Base-by-base conservation (phyloP, 2,888 invertebrate species). In the Cheiracanthium punctorium region DNA sequence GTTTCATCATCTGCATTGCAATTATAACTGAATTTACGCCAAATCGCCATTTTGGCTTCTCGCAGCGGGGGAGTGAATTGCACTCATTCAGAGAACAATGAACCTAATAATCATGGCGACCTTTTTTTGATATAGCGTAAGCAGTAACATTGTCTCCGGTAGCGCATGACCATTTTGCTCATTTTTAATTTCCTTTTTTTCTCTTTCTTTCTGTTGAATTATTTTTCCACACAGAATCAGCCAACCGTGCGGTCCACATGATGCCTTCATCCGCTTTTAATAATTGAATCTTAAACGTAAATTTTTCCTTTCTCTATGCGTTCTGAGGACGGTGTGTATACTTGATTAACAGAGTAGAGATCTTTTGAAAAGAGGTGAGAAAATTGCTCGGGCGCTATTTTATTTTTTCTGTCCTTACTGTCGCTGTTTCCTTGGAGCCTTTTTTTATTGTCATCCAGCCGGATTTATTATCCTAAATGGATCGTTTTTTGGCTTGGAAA, bases 261-360 rank as follows among this genome's bases (percentile, higher is more conserved):
- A 82, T 74, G 84, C 73, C 79, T 84, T 69, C 84, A 84, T 84
- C 84, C 84, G 84, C 84, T 79, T 74, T 79, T 84, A 79, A 84
- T 84, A 84, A 84, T 84, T 84, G 84, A 84, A 84, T 79, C 84
- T 79, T 73, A 65, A 79, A 79, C 73, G 73, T 74, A 52, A 65
- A 72, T 77, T 64, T 71, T 12, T 17, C 65, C 28, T 14, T 29
- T 30, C 33, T 41, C 65, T 17, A 17, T 48, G 2, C 17, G 2
- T 58, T 58, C 24, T 58, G 20, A 7, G 20, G 4, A 5, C 5
- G 24, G 24, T 5, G 24, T 48, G 14, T 48, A 58, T 58, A 20
- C 58, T 58, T 58, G 58, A 24, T 20, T 58, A 58, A 58, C 24
- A 58, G 58, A 24, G 58, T 58, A 58, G 58, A 58, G 58, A 58